Base-by-base conservation (phyloP, 2,797 vertebrate genomes). In the Notamacropus eugenii region DNA sequence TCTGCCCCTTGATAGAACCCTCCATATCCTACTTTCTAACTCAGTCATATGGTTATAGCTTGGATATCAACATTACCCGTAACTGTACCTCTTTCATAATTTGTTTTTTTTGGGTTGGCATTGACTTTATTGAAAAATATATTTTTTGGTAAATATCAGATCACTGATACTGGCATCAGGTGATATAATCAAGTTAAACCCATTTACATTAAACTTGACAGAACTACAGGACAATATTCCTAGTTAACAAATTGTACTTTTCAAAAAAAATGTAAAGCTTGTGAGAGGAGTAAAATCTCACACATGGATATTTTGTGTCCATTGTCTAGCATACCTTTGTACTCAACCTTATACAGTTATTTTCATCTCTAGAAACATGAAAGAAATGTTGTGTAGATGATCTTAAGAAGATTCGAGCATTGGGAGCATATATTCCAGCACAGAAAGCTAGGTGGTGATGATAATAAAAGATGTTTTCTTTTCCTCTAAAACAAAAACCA, bases 61-160 rank as follows among this genome's bases (percentile, higher is more conserved):
- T 29, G 28, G 57, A 58, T 2, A 3, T 58, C 57, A 10, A 58
- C 28, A 29, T 58, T 58, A 29, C 4, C 58, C 29, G 31, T 62
- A 14, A 31, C 3, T 11, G 29, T 62, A 31, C 46, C 46, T 46
- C 46, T 46, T 46, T 46, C 46, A 46, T 46, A 46, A 46, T 46
- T 46, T 46, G 46, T 46, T 46, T 46, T 46, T 46, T 46, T 46
- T 46, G 1, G 46, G 46, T 46, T 99, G 99, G 98, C 98, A 99
- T 99, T 99, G 98, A 99, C 98, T 99, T 99, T 99, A 99, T 99
- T 99, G 98, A 99, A 98, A 98, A 92, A 98, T 98, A 98, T 98
- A 98, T 98, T 98, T 97, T 40, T 40, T 6, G 16, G 99, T 99
- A 99, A 99, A 99, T 99, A 99, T 98, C 95, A 97, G 97, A 98